These are phyloP conservation scores for Clanis bilineata DNA, from an alignment of 2,888 invertebrate species.

Conservation along the genomic window DNA sequence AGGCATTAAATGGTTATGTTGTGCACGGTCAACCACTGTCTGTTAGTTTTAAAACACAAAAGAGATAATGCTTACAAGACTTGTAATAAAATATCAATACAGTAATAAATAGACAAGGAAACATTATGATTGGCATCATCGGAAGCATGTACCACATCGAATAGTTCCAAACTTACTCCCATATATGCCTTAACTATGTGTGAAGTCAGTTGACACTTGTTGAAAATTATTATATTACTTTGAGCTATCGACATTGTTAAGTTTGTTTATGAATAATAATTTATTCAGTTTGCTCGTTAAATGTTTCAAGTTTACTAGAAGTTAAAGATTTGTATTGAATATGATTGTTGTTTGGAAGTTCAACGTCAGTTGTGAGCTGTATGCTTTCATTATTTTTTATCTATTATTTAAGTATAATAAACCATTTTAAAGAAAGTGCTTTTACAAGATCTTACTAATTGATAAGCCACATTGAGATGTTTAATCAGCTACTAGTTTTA, in stretches of 20 bases:
- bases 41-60: slow-evolving; percentile 81
- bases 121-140: slow-evolving; percentile 64
- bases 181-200: slow-evolving; percentile 58
- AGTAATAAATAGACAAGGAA: slow-evolving; percentile 74
- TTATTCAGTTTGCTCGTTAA: slow-evolving; percentile 83
- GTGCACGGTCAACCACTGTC: slow-evolving; percentile 76
- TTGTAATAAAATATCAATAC: slow-evolving; percentile 74
- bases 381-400: slow-evolving; percentile 78
- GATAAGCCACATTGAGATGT: slow-evolving; percentile 81
- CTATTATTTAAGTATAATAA: slow-evolving; percentile 81
- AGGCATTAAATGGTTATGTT: slow-evolving; percentile 76
- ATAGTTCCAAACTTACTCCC: slow-evolving; percentile 56
- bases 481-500: slow-evolving; percentile 82
- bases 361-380: slow-evolving; percentile 76
- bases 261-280: slow-evolving; percentile 82
- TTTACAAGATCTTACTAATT: slow-evolving; percentile 81
- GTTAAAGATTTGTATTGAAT: slow-evolving; percentile 78
- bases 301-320: slow-evolving; percentile 82
- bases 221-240: slow-evolving; percentile 79
- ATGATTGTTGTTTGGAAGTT: slow-evolving; percentile 76
- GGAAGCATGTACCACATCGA: slow-evolving; percentile 53
- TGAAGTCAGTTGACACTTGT: slow-evolving; percentile 74
- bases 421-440: slow-evolving; percentile 78
- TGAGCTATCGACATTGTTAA: slow-evolving; percentile 82
- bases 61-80: slow-evolving; percentile 78